A percentile compares a stretch with the other conserved stretches of the same genome.
Evolutionary conservation across 2,113 vertebrate genomes (phyloP).

Genomic region (Empidonax alnorum): DNA sequence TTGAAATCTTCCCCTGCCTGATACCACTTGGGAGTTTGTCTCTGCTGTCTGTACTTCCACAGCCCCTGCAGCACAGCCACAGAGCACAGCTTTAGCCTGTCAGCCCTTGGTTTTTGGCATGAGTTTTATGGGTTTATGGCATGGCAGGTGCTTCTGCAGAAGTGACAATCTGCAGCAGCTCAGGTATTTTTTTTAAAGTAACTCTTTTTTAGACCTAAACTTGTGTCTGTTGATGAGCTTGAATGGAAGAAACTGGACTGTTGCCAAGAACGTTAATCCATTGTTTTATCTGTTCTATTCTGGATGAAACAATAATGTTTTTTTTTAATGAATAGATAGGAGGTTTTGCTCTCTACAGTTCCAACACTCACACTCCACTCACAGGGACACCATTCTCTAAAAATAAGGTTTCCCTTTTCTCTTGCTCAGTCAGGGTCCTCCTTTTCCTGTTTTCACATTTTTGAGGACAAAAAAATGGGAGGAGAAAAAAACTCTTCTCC

Average conservation of each 20-base stretch:
- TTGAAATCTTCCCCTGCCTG: background rate
- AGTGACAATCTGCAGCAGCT: background rate
- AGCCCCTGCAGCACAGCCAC: background rate
- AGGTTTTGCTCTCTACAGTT: background rate
- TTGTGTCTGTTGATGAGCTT: background rate
- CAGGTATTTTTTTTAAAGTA: background rate
- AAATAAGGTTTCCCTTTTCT: conserved; percentile 30
- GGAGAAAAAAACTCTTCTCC: background rate
- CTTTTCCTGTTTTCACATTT: conserved; percentile 41
- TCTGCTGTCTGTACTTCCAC: background rate
- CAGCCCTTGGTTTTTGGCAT: background rate
- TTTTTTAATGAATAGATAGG: background rate
- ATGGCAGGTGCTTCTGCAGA: background rate
- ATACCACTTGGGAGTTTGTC: background rate
- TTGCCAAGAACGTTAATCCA: background rate
- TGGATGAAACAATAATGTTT: background rate
- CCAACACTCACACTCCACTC: background rate
- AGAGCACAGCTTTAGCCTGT: background rate
- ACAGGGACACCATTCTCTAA: background rate
- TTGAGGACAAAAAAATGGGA: background rate
- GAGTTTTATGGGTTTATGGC: background rate
- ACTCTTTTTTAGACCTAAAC: background rate
- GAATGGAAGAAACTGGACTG: background rate
- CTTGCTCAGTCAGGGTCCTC: background rate
- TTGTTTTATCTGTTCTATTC: background rate